Percentiles rank a stretch among this genome's conserved stretches.
Conservation (phyloP, 2,797 vertebrate species). For the Lithobates pipiens region DNA sequence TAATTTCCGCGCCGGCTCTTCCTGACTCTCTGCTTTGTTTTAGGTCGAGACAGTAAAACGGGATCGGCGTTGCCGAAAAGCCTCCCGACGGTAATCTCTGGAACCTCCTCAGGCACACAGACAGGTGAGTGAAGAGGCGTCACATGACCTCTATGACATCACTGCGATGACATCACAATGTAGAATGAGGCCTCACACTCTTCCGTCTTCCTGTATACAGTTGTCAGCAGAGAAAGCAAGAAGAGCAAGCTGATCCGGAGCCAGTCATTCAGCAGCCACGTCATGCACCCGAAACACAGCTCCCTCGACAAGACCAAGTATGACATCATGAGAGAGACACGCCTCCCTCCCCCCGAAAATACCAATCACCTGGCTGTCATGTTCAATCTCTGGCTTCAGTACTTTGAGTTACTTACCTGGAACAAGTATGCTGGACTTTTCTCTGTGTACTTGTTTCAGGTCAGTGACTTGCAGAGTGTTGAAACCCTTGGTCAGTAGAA, state of each 20-base stretch:
- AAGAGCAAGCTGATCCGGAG: constrained; percentile 92
- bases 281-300: constrained; percentile 84
- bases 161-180: background rate
- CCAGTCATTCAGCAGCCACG: constrained; percentile 92
- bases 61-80: constrained; percentile 80
- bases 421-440: too few relatives aligned
- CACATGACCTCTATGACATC: background rate
- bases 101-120: constrained; percentile 74
- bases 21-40: constrained; percentile 62
- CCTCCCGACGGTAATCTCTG: constrained; percentile 82
- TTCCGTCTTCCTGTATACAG: constrained; percentile 49
- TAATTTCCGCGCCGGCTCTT: too few relatives aligned
- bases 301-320: constrained; percentile 85
- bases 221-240: constrained; percentile 91
- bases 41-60: constrained; percentile 89
- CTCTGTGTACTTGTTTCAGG: too few relatives aligned
- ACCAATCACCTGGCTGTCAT: too few relatives aligned
- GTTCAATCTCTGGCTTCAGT: too few relatives aligned
- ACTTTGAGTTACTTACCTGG: too few relatives aligned
- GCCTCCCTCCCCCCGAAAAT: too few relatives aligned
- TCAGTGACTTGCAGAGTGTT: too few relatives aligned
- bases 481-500: too few relatives aligned
- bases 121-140: constrained; percentile 71
- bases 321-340: constrained; percentile 47
- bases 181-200: background rate